Base-by-base conservation (phyloP, 2,113 vertebrate species). In the Cathartes aura region DNA sequence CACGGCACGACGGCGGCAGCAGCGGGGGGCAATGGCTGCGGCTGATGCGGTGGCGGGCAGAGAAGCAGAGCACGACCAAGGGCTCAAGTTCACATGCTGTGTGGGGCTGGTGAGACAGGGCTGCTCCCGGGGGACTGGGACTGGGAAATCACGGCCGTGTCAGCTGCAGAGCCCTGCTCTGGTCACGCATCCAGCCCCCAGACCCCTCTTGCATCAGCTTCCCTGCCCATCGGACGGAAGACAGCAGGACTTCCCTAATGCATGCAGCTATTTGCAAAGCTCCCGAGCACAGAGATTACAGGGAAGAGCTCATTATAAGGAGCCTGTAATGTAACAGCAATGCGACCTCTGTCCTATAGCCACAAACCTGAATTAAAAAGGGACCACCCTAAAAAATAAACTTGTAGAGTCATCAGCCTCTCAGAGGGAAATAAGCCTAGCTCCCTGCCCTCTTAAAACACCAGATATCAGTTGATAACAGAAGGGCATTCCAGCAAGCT, bases 381-480 rank as follows among this genome's bases (percentile, higher is more conserved):
- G 47, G 7, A 83, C 42, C 79, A 87, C 48, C 60, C 94, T 92
- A 38, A 90, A 71, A 95, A 84, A 68, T 60, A 68, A 92, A 47
- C 42, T n/a, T 16, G 1, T 3, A 34, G 67, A 87, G 53, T 82
- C 91, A 85, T 58, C 89, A 64, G 3, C 43, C 50, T 82, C 93
- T 63, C 68, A 55, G 66, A 80, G 74, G 36, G 20, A 78, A 95
- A 89, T 22, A 36, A 85, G 73, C 53, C 15, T 3, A 55, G 53
- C 29, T 93, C 91, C 76, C 82, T 60, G 81, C 81, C 92, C 87
- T 95, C 89, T 34, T 60, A 32, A 64, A 94, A 58, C 87, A 58
- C 24, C 56, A 91, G 62, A 5, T 96, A 91, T 73, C 94, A 86
- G 78, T 4, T 80, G 81, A 95, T 95, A 92, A 89, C 89, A 91